These are phyloP conservation scores for Aproaerema taeniolella DNA, from an alignment of 2,888 invertebrate species.

Conservation along the genomic window DNA sequence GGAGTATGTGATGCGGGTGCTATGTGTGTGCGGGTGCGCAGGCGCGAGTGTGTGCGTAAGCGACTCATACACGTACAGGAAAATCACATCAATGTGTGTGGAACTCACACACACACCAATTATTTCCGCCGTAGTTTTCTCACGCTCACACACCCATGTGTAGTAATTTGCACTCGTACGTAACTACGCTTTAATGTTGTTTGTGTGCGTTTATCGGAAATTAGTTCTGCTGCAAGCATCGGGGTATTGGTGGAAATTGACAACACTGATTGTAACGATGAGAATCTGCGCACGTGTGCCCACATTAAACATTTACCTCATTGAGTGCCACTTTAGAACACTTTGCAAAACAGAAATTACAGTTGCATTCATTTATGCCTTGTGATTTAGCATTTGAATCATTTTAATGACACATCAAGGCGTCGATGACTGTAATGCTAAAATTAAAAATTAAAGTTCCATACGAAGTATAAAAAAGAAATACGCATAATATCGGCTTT, in stretches of 20 bases:
- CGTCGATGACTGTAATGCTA: conserved; percentile 25
- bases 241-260: conserved; percentile 62
- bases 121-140: conserved; percentile 69
- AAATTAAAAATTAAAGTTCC: too few species aligned
- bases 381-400: conserved; percentile 39
- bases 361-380: conserved; percentile 33
- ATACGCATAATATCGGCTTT: too few species aligned
- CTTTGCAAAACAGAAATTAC: conserved; percentile 53
- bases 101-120: conserved; percentile 45
- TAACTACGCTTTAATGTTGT: conserved; percentile 35
- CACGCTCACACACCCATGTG: conserved; percentile 64
- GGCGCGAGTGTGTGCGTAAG: conserved; percentile 24
- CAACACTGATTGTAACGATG: conserved; percentile 60
- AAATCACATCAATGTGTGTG: conserved; percentile 42
- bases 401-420: conserved; percentile 35
- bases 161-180: conserved; percentile 58
- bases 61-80: conserved; percentile 32
- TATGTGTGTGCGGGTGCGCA: conserved; percentile 38
- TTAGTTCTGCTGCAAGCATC: conserved; percentile 62
- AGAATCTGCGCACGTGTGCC: conserved; percentile 58
- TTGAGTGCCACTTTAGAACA: conserved; percentile 36
- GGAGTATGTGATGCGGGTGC: conserved; percentile 57
- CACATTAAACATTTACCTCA: conserved; percentile 58
- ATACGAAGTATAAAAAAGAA: too few species aligned
- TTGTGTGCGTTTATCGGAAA: conserved; percentile 67